These are phyloP conservation scores for Columbina picui DNA, from an alignment of 2,113 vertebrate genomes.

Conservation along the genomic window DNA sequence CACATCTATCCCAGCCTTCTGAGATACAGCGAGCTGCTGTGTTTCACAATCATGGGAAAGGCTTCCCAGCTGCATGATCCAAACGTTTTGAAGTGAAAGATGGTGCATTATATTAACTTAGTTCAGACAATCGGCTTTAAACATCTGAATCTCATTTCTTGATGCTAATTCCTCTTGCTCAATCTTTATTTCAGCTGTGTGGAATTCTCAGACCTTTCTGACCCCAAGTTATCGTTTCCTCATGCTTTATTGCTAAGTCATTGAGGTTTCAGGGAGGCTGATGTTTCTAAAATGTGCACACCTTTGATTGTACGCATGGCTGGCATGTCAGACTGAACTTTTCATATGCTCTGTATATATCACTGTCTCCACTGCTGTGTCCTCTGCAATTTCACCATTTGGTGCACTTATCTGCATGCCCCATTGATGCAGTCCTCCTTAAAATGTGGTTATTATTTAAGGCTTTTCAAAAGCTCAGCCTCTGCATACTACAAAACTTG, in stretches of 20 bases:
- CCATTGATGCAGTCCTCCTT: constrained; percentile 30
- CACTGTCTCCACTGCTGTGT: constrained; percentile 20
- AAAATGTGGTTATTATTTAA: constrained; percentile 66
- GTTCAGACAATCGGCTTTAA: constrained; percentile 57
- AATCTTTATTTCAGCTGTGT: constrained; percentile 66
- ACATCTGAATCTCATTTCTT: constrained; percentile 72
- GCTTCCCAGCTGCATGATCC: constrained; percentile 37
- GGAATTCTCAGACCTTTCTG: constrained; percentile 54
- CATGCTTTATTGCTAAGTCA: constrained; percentile 47
- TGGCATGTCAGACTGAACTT: neutral
- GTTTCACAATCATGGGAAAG: constrained; percentile 67
- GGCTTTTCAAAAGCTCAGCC: constrained; percentile 57
- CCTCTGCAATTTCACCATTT: constrained; percentile 4
- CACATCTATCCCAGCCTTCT: constrained; percentile 17
- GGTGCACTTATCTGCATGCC: neutral
- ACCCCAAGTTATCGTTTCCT: neutral
- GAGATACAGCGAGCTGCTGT: neutral
- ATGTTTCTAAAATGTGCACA: constrained; percentile 38
- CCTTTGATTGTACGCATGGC: constrained; percentile 29
- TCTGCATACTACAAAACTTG: constrained; percentile 26
- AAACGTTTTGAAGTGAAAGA: constrained; percentile 67
- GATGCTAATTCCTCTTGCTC: constrained; percentile 67
- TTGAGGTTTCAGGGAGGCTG: constrained; percentile 25
- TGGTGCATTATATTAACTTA: constrained; percentile 59
- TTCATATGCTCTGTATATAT: constrained; percentile 15